A percentile compares a stretch with the other conserved stretches of the same genome.
These are phyloP conservation scores for Araneus ventricosus DNA, from an alignment of 1,140 invertebrate genomes.

Conservation along the genomic window DNA sequence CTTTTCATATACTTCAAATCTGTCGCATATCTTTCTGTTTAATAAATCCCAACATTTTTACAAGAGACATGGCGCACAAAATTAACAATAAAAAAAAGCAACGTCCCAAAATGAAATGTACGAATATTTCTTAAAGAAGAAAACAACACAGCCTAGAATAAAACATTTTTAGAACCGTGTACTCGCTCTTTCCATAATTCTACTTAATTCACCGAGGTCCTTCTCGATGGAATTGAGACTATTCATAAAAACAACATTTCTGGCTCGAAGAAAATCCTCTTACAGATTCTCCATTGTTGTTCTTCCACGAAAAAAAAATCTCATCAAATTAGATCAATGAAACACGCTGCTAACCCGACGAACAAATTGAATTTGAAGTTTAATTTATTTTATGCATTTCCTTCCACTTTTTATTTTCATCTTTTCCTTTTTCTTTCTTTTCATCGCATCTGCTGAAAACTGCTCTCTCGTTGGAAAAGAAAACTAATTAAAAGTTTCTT, in stretches of 20 bases:
- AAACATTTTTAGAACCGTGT: background rate
- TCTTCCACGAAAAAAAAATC: background rate
- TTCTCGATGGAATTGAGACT: background rate
- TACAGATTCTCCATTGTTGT: background rate
- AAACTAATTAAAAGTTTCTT: constrained; percentile 23
- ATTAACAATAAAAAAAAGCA: background rate
- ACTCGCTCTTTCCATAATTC: background rate
- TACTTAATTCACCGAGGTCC: background rate
- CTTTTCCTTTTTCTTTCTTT: background rate
- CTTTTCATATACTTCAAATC: too few species aligned
- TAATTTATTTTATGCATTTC: background rate
- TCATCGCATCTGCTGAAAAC: too few species aligned
- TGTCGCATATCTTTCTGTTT: too few species aligned
- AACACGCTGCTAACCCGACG: background rate
- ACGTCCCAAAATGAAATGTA: background rate
- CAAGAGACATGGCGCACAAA: too few species aligned
- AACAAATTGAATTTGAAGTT: constrained; percentile 34
- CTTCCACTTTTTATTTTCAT: background rate
- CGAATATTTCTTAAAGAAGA: background rate
- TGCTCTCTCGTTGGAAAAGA: background rate
- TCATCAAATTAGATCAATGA: constrained; percentile 18
- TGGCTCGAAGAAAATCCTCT: background rate
- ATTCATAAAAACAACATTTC: background rate
- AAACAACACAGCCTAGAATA: background rate
- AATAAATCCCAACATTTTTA: too few species aligned